Percentiles rank a stretch among this genome's conserved stretches.
Evolutionary conservation across 1,140 invertebrate species (phyloP).

Genomic region (Dendrolimus kikuchii): DNA sequence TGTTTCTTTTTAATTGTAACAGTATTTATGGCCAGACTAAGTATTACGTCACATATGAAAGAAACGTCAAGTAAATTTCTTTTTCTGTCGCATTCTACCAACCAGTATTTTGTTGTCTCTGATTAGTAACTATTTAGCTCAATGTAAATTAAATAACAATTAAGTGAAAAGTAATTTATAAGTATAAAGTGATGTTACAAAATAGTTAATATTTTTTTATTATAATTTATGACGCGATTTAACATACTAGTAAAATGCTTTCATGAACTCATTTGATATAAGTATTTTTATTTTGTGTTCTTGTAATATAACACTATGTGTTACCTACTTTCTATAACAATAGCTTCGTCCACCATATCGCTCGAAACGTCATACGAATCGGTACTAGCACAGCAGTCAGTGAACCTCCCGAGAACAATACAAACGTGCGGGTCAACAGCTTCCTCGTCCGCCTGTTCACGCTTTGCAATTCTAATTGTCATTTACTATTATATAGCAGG

Average conservation of each 20-base stretch:
- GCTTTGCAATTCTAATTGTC: not conserved
- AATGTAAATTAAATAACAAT: too few relatives aligned
- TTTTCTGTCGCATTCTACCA: constrained; percentile 2
- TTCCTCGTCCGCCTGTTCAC: constrained; percentile 36
- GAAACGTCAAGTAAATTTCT: constrained; percentile 4
- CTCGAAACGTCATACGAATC: constrained; percentile 37
- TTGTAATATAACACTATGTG: constrained; percentile 22
- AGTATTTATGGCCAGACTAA: too few relatives aligned
- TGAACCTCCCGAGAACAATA: constrained; percentile 57
- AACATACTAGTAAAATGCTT: too few relatives aligned
- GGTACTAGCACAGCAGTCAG: constrained; percentile 40
- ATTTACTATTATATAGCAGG: not conserved
- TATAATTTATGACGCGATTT: too few relatives aligned
- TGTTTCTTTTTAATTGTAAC: too few relatives aligned
- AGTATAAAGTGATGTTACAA: too few relatives aligned
- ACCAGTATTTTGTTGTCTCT: not conserved
- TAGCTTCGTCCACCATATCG: constrained; percentile 31
- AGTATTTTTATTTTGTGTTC: not conserved
- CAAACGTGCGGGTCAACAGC: constrained; percentile 35
- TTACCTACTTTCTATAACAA: constrained; percentile 31
- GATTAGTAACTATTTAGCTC: too few relatives aligned
- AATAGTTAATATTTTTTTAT: too few relatives aligned
- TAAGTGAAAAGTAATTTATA: too few relatives aligned
- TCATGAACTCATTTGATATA: too few relatives aligned
- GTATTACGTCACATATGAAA: too few relatives aligned